Base-by-base conservation (phyloP, 2,113 vertebrate genomes). In the Toxotes chatareus region DNA sequence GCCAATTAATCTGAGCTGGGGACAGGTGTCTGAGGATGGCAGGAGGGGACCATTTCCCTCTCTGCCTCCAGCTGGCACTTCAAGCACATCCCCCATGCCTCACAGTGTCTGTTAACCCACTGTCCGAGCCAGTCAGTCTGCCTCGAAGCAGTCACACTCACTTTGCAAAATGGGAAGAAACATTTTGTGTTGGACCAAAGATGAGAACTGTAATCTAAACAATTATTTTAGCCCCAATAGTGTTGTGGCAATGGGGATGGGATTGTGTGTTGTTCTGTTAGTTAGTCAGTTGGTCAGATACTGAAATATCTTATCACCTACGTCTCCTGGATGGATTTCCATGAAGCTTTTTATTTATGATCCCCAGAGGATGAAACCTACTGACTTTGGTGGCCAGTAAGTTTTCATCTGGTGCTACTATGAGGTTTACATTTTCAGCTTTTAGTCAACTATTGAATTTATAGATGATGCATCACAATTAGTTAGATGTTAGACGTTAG, bases 61-160 rank as follows among this genome's bases (percentile, higher is more conserved):
- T 49, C 73, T 81, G 63, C 84, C 77, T 82, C 79, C 83, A 91
- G 85, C 85, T 83, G 74, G 83, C 66, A 86, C 69, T 84, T 82
- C 62, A 84, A 80, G 84, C 84, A 59, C 67, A 69, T 72, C 36
- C 56, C 51, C 62, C 7, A 36, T 53, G 53, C 66, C 65, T 90
- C 31, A 51, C 61, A 61, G 19, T 64, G 72, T 80, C 70, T 84
- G 72, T 78, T 79, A 56, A 70, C 77, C 53, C 16, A 44, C 55
- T 60, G 73, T 74, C 67, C n/a, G 40, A 61, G 65, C 72, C 47
- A 27, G 78, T 82, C 64, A 17, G 36, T 65, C 66, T 80, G 57
- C 46, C 73, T 79, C 19, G 5, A 62, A 76, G 57, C 75, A 73
- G 42, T 55, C 55, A 19, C 2, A 51, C 62, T 67, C 27, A 59